Base-by-base conservation (phyloP, 2,888 invertebrate species). In the Archaeoteleia sp. region DNA sequence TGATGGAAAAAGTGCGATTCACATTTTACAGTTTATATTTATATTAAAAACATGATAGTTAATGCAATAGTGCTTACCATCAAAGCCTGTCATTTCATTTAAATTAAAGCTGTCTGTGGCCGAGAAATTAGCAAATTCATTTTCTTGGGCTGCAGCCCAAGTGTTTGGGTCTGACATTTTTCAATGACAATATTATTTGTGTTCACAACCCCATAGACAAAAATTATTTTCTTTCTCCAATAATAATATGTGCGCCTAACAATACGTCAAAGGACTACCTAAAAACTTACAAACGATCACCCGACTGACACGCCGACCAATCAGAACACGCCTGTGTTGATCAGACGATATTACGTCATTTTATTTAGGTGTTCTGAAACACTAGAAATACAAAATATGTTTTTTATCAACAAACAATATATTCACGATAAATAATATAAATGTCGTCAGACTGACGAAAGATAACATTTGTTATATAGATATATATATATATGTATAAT, bases 11-110 rank as follows among this genome's bases (percentile, higher is more conserved):
- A n/a, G n/a, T n/a, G n/a, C n/a, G n/a, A n/a, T n/a, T n/a, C n/a
- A n/a, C n/a, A n/a, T n/a, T n/a, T n/a, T n/a, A n/a, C n/a, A n/a
- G n/a, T n/a, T n/a, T n/a, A n/a, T n/a, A n/a, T n/a, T n/a, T n/a
- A 15, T 35, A 42, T 12, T 27, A 12, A 5, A 27, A 51, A 35
- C 7, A 7, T 7, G 7, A 7, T 2, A 48, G 10, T 20, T 2
- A 14, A 17, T 10, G 17, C 6, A 10, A 35, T 46, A 68, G 43
- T 65, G 82, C 85, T 86, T 87, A 91, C 92, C 92, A 86, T 92
- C 91, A 72, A 92, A 88, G 80, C 90, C 91, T 74, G 89, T 87
- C 37, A 92, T 87, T 78, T 92, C 92, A 69, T 89, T 89, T 23
- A 91, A 87, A 83, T 90, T 90, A 80, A 91, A 91, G 48, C 88